Percentiles rank a stretch among this genome's conserved stretches.
Evolutionary conservation across 2,113 vertebrate genomes (phyloP).

Genomic region (Mormyrus lacerda): DNA sequence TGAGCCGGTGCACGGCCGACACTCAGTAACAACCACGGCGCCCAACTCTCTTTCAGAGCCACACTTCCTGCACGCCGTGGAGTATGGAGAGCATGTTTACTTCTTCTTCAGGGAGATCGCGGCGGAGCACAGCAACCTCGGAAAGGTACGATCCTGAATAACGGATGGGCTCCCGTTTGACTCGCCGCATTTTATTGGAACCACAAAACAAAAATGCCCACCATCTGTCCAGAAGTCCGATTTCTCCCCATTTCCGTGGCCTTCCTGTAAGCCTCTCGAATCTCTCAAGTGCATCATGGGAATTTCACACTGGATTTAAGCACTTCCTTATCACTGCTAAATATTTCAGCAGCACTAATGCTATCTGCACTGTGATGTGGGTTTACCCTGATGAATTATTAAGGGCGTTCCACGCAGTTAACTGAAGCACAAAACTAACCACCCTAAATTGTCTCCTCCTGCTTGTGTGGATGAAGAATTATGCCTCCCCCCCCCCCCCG

Average conservation of each 20-base stretch:
- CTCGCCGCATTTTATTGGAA: neutral
- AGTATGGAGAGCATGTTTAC: slow-evolving; percentile 95
- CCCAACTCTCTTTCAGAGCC: slow-evolving; percentile 75
- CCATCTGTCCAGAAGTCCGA: neutral
- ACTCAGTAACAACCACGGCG: neutral
- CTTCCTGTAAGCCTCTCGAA: slow-evolving; percentile 32
- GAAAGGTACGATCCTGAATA: slow-evolving; percentile 67
- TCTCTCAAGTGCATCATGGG: slow-evolving; percentile 42
- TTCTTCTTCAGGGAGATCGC: slow-evolving; percentile 98
- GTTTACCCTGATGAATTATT: slow-evolving; percentile 75
- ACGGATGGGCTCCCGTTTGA: neutral
- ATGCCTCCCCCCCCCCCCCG: too few species aligned
- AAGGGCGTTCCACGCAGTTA: slow-evolving; percentile 57
- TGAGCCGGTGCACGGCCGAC: neutral
- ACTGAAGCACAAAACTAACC: slow-evolving; percentile 51
- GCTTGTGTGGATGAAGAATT: neutral
- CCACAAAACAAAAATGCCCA: neutral
- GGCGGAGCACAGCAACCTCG: slow-evolving; percentile 92
- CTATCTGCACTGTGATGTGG: slow-evolving; percentile 59
- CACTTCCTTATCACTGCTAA: slow-evolving; percentile 60
- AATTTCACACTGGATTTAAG: slow-evolving; percentile 38
- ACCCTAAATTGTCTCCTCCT: slow-evolving; percentile 1
- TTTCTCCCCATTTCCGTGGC: neutral
- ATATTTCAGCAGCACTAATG: slow-evolving; percentile 71
- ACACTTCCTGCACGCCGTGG: slow-evolving; percentile 94